Evolutionary conservation across 2,888 invertebrate species (phyloP).

Genomic region (Sinopyrophorus schimmeli): DNA sequence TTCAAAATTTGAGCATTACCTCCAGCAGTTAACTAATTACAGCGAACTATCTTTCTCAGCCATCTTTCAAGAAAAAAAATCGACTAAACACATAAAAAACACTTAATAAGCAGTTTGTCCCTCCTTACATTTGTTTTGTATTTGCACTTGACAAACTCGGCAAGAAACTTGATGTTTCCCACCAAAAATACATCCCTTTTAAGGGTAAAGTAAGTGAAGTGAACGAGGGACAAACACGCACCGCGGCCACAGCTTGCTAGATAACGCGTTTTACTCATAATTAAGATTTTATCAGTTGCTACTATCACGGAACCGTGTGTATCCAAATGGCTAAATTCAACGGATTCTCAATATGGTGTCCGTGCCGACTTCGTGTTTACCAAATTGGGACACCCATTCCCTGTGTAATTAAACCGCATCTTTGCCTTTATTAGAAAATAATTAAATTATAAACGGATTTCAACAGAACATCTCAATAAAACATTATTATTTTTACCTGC

Average conservation of each 20-base stretch:
- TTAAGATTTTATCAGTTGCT: constrained; percentile 53
- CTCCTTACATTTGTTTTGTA: constrained; percentile 16
- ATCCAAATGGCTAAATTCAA: constrained; percentile 50
- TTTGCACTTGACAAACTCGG: constrained; percentile 26
- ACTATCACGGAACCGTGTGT: constrained; percentile 51
- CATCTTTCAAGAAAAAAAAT: constrained; percentile 13
- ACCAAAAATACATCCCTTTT: constrained; percentile 11
- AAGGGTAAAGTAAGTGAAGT: constrained; percentile 44
- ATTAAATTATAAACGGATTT: constrained; percentile 17
- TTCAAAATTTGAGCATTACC: constrained; percentile 16
- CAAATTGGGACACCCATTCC: constrained; percentile 24
- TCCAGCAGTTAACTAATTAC: constrained; percentile 25
- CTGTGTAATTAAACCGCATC: constrained; percentile 13
- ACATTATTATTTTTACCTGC: constrained; percentile 1
- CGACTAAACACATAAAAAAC: constrained; percentile 17
- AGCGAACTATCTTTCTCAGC: constrained; percentile 9
- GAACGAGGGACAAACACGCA: constrained; percentile 51
- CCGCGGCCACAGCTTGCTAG: constrained; percentile 52
- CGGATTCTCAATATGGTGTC: constrained; percentile 54
- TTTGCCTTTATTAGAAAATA: constrained; percentile 13
- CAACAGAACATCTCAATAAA: constrained; percentile 12
- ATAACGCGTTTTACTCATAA: constrained; percentile 57
- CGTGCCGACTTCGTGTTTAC: constrained; percentile 31
- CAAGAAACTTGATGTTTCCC: constrained; percentile 30
- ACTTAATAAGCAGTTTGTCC: constrained; percentile 13